phyloP scores from a whole-genome alignment of 2,888 invertebrate species.

The Drosophila colorata region DNA sequence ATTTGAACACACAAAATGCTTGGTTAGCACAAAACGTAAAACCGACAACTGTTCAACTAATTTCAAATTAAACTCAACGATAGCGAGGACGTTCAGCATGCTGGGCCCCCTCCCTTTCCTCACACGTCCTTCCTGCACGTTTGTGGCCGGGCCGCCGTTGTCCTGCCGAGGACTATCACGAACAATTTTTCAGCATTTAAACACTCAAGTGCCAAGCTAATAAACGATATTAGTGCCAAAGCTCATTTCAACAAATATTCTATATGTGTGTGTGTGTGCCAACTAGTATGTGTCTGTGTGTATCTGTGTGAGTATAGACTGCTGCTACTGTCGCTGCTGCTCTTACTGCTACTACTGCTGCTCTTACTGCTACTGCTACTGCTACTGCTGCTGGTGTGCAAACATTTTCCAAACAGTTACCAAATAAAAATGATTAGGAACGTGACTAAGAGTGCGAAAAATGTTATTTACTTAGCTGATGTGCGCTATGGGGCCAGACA shows the following conservation, averaged over 20 bases:
- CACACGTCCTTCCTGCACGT: conserved; percentile 2
- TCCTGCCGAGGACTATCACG: conserved; percentile 66
- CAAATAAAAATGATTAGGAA: conserved; percentile 84
- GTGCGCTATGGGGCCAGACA: conserved; percentile 68
- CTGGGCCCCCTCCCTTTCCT: neutral
- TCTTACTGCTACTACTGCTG: conserved; percentile 6
- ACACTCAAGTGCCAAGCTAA: conserved; percentile 76
- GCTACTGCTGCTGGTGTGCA: conserved; percentile 60
- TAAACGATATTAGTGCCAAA: conserved; percentile 77
- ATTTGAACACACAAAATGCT: conserved; percentile 59
- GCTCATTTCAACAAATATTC: conserved; percentile 70
- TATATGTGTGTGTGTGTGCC: conserved; percentile 21
- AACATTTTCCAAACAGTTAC: conserved; percentile 78
- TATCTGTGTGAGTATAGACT: conserved; percentile 19
- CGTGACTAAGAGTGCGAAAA: conserved; percentile 83
- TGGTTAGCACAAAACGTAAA: conserved; percentile 56
- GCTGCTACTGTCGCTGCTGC: conserved; percentile 14
- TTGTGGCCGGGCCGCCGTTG: conserved; percentile 25
- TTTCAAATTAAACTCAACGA: conserved; percentile 73
- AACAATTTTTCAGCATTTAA: conserved; percentile 76
- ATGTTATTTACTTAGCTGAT: conserved; percentile 76
- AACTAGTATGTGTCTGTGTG: conserved; percentile 17
- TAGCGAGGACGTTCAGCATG: conserved; percentile 37
- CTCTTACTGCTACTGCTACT: conserved; percentile 11
- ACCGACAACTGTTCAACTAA: conserved; percentile 71